Base-by-base conservation (phyloP, 2,888 invertebrate genomes). In the Halictus quadricinctus region DNA sequence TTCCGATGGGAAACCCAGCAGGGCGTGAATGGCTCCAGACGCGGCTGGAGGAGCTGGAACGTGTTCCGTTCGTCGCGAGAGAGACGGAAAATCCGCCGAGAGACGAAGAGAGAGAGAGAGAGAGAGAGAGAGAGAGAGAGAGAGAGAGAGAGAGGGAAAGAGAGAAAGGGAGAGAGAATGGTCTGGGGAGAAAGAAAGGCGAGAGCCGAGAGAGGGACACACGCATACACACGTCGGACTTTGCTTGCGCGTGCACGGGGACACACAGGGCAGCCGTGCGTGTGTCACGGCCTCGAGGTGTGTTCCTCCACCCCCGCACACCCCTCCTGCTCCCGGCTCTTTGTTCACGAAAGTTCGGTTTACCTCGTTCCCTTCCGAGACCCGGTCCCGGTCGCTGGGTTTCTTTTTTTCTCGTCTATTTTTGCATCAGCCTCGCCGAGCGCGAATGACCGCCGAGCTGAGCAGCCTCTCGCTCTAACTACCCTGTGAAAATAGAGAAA, bases 261-360 rank as follows among this genome's bases (percentile, higher is more conserved):
- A 86, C 80, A 82, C 87, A 87, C 85, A 75, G 76, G 83, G 13
- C 70, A 70, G 41, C 13, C 76, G 83, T 87, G 88, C 85, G 79
- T 86, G 84, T 85, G 83, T 80, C 78, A 72, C 75, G 86, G 84
- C 87, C 87, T 86, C 87, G 82, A 88, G 88, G 84, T 87, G 87
- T 83, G 58, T 73, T 76, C 81, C 80, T 81, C 89, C 46, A 43
- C 29, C 66, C 21, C 46, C 76, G 36, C 50, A 74, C 81, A 70
- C 78, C 86, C 69, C 36, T 36, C 41, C 1, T 41, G 80, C 83
- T 54, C 80, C 64, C 36, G 79, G 66, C 76, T 88, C 88, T 92
- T 91, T 91, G 91, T 92, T 92, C 87, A 85, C 88, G 85, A 91
- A 92, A 91, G 89, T 91, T 90, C 88, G 90, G 91, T 90, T 92